Conservation (phyloP, 2,888 invertebrate genomes). For the Amaurobius ferox region DNA sequence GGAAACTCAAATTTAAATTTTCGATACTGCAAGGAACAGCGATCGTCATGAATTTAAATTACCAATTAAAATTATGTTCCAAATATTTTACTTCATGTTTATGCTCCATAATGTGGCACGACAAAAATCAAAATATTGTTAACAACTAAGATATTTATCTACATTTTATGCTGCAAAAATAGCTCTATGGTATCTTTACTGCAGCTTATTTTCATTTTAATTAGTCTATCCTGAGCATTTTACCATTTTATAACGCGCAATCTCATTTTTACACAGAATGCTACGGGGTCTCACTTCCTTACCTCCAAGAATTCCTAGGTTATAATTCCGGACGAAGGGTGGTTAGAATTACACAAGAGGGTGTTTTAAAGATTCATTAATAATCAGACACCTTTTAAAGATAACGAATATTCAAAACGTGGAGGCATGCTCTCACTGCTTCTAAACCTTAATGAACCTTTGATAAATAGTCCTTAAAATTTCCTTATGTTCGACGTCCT, state of each 20-base stretch:
- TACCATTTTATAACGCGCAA: background rate
- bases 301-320: background rate
- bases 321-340: background rate
- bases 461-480: background rate
- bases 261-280: background rate
- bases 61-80: too few relatives aligned
- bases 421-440: background rate
- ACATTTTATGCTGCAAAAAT: too few relatives aligned
- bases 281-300: background rate
- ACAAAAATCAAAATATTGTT: too few relatives aligned
- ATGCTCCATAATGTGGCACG: too few relatives aligned
- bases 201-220: background rate
- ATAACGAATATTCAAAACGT: background rate
- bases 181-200: too few relatives aligned
- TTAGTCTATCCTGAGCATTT: background rate
- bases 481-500: background rate
- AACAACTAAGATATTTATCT: too few relatives aligned
- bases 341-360: slow-evolving; percentile 5
- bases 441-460: background rate
- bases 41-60: too few relatives aligned
- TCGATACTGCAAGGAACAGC: too few relatives aligned
- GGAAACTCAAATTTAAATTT: too few relatives aligned
- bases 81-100: too few relatives aligned
- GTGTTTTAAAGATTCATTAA: background rate
- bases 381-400: background rate